Evolutionary conservation across 2,797 vertebrate species (phyloP), one percentile per base, ranked within the genome.

Genomic region (Sebastes matsubarae): DNA sequence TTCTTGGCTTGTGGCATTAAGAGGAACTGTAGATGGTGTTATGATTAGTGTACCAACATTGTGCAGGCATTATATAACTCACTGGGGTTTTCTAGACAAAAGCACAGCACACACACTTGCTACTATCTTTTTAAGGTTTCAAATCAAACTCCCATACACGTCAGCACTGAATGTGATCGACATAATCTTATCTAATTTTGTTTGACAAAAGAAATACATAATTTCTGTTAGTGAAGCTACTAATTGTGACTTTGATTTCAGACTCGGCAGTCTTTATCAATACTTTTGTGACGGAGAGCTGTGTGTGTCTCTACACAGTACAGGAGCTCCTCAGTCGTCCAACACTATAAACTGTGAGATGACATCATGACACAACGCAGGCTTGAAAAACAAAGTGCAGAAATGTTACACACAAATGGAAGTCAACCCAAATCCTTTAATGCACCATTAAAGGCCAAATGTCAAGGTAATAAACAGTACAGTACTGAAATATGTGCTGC

Each of bases 321-420:
- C 11, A 2, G 34, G 52, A 27, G n/a, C 34, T n/a, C 8, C 13
- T 72, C 27, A 13, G 64, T 36, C 7, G 3, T 68, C 30, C 6
- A n/a, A 24, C 32, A 72, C 58, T 59, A 54, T 67, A 65, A 76
- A 73, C 27, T 55, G 3, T 57, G 68, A 70, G 18, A 52, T 54
- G 66, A 75, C 36, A 64, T 61, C 24, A 16, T 46, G 66, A 75
- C 50, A 68, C 50, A 83, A 72, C 14, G 0, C 70, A 87, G 67
- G 29, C 64, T 30, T 5, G 2, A 72, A 65, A 34, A 38, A 32
- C 34, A 25, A 25, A 55, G 11, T 32, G 11, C 50, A 68, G 55
- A 27, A 32, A 65, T 36, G 12, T 59, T 75, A 27, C 2, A 14
- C 63, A 72, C 38, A 54, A 24, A 24, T 27, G n/a, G 8, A 57